Evolutionary conservation across 2,113 vertebrate species (phyloP), one percentile per base, ranked within the genome.

Genomic region (Leiothrix lutea): DNA sequence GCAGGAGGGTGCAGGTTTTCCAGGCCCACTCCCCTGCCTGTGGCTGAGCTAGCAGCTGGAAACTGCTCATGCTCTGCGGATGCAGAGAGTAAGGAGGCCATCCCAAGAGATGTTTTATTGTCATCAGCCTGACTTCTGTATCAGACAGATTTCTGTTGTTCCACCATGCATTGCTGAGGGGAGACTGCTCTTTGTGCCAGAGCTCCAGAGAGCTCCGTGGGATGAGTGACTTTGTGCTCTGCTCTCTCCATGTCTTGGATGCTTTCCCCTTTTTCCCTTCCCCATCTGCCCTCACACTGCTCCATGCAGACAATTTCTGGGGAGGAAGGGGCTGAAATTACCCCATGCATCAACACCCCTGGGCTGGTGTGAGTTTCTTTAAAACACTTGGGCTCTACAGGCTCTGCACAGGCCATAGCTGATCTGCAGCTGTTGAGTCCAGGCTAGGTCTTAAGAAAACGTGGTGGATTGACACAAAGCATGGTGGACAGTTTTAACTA

Each of bases 221-320:
- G n/a, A 4, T 20, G 28, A 48, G 36, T 10, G 31, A n/a, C 38
- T 56, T 18, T 42, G 38, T 45, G 36, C 65, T 71, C 29, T 79
- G 33, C 40, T n/a, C 40, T 70, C 44, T 29, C 9, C 0, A 1
- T 13, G 47, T 20, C 15, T 78, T 35, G 26, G 33, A 0, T 62
- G 44, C 36, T 61, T 14, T 65, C 25, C 22, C 1, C 0, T n/a
- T 40, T 78, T 31, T 53, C 6, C 9, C 22, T 62, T 5, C 18
- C 24, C 25, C 1, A 0, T 21, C 65, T 65, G 31, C 51, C 24
- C 23, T 70, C 1, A 2, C 14, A 3, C 15, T 44, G 28, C 10
- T 56, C 40, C 40, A 44, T 35, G 42, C 42, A 51, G 51, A 13
- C 58, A 44, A 0, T 33, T 73, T 18, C 58, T 77, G 64, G 44